Conservation (phyloP, 2,888 invertebrate genomes). For the Portevinia maculata region DNA sequence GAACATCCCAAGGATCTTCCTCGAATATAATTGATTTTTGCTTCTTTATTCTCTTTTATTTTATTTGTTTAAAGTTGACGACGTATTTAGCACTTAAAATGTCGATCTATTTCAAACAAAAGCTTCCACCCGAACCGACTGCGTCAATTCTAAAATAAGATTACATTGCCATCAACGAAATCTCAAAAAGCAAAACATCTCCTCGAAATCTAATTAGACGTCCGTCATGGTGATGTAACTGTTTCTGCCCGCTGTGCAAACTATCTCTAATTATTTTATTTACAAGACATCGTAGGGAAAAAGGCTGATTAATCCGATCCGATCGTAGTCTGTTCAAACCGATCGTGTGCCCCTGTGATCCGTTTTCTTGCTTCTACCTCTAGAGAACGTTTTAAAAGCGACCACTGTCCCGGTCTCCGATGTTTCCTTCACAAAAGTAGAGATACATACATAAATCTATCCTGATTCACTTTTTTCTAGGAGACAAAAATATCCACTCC, state of each 20-base stretch:
- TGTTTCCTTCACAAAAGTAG: conserved; percentile 12
- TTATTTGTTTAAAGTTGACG: conserved; percentile 39
- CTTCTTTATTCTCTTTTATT: not conserved
- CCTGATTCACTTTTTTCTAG: conserved; percentile 22
- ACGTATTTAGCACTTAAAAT: conserved; percentile 58
- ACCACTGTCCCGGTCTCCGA: not conserved
- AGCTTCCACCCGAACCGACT: conserved; percentile 36
- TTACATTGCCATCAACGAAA: conserved; percentile 48
- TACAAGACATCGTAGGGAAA: not conserved
- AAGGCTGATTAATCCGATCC: conserved; percentile 1
- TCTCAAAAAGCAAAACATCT: conserved; percentile 56
- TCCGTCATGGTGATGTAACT: conserved; percentile 54
- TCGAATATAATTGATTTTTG: not conserved
- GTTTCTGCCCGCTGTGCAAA: conserved; percentile 3
- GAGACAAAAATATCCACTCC: conserved; percentile 48
- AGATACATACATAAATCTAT: conserved; percentile 24
- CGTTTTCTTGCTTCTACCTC: not conserved
- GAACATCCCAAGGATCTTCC: conserved; percentile 35
- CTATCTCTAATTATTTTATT: conserved; percentile 36
- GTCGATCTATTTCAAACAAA: conserved; percentile 60
- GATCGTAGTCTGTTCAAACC: not conserved
- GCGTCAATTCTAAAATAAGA: conserved; percentile 67
- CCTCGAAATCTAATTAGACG: conserved; percentile 64
- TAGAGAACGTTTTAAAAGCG: not conserved
- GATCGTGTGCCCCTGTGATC: conserved; percentile 6